Evolutionary conservation across 2,797 vertebrate species (phyloP).

Genomic region (Molossus alvarezi): DNA sequence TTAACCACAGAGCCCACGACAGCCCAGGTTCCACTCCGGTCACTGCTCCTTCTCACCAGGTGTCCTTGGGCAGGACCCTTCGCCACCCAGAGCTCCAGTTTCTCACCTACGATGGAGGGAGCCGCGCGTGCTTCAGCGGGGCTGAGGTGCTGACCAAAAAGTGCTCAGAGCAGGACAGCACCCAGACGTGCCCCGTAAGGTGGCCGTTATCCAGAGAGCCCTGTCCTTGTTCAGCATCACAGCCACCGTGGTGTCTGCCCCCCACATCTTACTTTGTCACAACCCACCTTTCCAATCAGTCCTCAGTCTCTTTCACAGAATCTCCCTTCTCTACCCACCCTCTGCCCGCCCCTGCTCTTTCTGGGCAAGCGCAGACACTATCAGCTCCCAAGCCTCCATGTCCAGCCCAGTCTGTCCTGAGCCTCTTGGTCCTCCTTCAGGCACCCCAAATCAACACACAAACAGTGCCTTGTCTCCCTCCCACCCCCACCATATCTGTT

Average conservation of each 20-base stretch:
- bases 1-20: neutral
- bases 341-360: neutral
- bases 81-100: neutral
- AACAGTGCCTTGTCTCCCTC: neutral
- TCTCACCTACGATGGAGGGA: neutral
- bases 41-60: neutral
- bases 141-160: neutral
- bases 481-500: neutral
- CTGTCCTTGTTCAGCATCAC: too few species aligned
- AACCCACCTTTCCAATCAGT: neutral
- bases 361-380: neutral
- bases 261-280: neutral
- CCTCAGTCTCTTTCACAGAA: neutral
- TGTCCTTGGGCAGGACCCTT: neutral
- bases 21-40: neutral
- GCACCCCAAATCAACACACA: neutral
- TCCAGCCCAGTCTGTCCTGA: neutral
- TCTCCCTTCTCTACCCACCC: neutral
- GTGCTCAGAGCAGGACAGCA: neutral
- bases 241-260: accelerated
- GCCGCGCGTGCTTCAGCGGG: neutral
- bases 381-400: neutral
- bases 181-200: accelerated
- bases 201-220: accelerated
- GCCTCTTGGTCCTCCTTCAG: neutral